These are phyloP conservation scores for Eriosoma lanigerum DNA, from an alignment of 1,140 invertebrate genomes.

Conservation along the genomic window DNA sequence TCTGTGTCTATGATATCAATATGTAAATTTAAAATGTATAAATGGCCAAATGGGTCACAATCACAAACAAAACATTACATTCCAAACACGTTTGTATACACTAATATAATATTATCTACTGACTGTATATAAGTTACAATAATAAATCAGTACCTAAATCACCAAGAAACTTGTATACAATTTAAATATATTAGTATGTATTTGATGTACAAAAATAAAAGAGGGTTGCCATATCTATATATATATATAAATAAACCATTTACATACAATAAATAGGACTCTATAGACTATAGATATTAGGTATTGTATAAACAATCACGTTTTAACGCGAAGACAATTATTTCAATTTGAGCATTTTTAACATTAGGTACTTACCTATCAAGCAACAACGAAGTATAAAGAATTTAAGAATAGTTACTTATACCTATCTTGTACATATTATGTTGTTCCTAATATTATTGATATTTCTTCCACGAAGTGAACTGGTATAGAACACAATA, in stretches of 20 bases:
- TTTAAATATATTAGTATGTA: background rate
- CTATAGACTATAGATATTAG: background rate
- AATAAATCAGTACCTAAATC: too few relatives aligned
- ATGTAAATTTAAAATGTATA: constrained; percentile 29
- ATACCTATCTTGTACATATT: too few relatives aligned
- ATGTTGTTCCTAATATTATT: constrained; percentile 21
- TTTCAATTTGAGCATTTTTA: background rate
- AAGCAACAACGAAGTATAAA: background rate
- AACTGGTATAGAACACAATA: background rate
- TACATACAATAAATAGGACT: constrained; percentile 32
- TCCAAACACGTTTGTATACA: background rate
- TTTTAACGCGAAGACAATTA: background rate
- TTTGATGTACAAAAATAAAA: background rate
- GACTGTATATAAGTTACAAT: background rate
- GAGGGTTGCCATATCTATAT: constrained; percentile 28
- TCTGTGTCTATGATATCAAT: constrained; percentile 10
- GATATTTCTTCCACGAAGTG: background rate
- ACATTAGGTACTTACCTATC: background rate
- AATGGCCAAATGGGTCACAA: too few relatives aligned
- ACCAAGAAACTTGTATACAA: background rate
- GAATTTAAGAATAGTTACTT: background rate
- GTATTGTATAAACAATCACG: background rate
- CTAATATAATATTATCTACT: constrained; percentile 4
- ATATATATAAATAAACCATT: constrained; percentile 21
- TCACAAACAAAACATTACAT: constrained; percentile 12